phyloP scores from a whole-genome alignment of 1,140 invertebrate genomes.

The Pseudomyrmex concolor region DNA sequence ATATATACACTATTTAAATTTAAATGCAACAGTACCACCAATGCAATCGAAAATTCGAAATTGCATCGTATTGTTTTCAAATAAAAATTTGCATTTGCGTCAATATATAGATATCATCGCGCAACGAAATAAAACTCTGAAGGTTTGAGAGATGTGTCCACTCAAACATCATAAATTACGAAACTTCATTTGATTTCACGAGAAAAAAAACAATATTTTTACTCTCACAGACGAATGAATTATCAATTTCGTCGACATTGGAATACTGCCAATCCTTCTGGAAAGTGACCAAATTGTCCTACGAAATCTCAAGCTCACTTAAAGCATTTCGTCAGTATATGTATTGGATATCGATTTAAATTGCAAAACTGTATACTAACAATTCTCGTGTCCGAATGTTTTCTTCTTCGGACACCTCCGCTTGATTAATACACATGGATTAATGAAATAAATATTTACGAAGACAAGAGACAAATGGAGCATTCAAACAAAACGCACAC shows the following conservation, averaged over 20 bases:
- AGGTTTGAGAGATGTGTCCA: constrained; percentile 11
- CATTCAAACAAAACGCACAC: constrained; percentile 42
- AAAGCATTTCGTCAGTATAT: constrained; percentile 58
- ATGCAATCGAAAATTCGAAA: constrained; percentile 43
- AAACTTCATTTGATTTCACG: constrained; percentile 6
- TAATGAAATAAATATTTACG: constrained; percentile 23
- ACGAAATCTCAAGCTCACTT: constrained; percentile 68
- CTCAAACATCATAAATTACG: constrained; percentile 38
- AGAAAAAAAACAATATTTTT: constrained; percentile 60
- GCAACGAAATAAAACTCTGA: constrained; percentile 10
- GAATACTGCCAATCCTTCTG: constrained; percentile 81
- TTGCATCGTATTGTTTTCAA: constrained; percentile 24
- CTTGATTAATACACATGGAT: background rate
- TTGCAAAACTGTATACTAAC: background rate
- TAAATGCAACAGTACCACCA: constrained; percentile 27
- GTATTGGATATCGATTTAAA: background rate
- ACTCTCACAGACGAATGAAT: constrained; percentile 79
- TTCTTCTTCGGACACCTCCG: background rate
- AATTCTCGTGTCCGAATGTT: background rate
- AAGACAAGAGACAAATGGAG: constrained; percentile 35
- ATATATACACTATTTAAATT: constrained; percentile 60
- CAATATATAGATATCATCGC: constrained; percentile 42
- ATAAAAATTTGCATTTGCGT: constrained; percentile 41
- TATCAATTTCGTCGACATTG: constrained; percentile 81
- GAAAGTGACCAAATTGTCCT: constrained; percentile 79